These are phyloP conservation scores for Crocidura indochinensis DNA, from an alignment of 2,797 vertebrate species.

Conservation along the genomic window DNA sequence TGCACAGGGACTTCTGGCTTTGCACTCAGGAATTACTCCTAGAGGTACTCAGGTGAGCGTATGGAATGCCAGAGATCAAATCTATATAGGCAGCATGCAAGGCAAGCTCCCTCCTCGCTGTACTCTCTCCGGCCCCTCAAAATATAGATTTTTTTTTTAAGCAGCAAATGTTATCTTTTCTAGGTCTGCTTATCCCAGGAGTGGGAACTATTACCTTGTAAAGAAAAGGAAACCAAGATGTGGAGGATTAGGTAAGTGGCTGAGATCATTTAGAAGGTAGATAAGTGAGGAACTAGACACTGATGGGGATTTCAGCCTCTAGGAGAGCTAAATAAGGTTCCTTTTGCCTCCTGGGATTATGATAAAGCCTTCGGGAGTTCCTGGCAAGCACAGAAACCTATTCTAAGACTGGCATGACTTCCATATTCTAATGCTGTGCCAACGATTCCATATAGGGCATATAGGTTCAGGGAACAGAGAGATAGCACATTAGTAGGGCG, in stretches of 20 bases:
- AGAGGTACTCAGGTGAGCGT: too few relatives aligned
- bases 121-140: neutral
- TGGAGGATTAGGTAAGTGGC: neutral
- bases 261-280: neutral
- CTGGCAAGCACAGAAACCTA: slow-evolving; percentile 15
- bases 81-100: neutral
- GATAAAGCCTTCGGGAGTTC: neutral
- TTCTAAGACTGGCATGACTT: neutral
- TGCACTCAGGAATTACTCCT: neutral
- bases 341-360: neutral
- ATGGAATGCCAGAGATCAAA: neutral
- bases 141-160: neutral
- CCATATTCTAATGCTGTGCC: neutral
- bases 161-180: too few relatives aligned
- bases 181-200: too few relatives aligned
- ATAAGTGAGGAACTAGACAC: too few relatives aligned
- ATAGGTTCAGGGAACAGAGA: neutral
- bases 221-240: neutral
- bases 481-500: neutral
- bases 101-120: neutral
- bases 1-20: neutral
- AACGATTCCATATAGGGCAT: neutral
- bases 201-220: neutral
- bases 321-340: neutral
- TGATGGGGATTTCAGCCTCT: neutral